Conservation (phyloP, 2,113 vertebrate species). For the Leptobrachium leishanense region DNA sequence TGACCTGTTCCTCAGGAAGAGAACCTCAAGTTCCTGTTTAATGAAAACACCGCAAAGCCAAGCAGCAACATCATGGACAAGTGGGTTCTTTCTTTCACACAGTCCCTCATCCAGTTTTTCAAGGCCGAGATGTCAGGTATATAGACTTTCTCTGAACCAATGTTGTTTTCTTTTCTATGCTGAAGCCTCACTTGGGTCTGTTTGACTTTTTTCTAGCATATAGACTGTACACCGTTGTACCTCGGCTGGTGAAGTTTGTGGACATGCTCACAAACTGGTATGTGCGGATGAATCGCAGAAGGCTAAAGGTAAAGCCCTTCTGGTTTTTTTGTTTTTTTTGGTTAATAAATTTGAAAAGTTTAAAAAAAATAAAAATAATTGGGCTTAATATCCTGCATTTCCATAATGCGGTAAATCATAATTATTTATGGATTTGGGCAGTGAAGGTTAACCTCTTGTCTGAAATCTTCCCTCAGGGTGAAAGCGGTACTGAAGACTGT, state of each 20-base stretch:
- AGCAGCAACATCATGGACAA: conserved; percentile 94
- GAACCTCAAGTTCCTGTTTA: conserved; percentile 81
- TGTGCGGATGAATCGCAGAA: conserved; percentile 90
- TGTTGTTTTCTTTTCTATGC: background rate
- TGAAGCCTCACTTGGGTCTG: no score
- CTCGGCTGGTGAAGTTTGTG: conserved; percentile 93
- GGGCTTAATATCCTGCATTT: no score
- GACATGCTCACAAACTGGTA: conserved; percentile 98
- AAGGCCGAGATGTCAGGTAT: conserved; percentile 90
- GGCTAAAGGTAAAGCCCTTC: conserved; percentile 82
- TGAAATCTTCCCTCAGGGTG: conserved; percentile 72
- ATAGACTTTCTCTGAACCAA: conserved; percentile 14
- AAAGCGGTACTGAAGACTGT: conserved; percentile 88
- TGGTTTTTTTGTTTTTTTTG: background rate
- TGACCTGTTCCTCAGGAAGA: conserved; percentile 76
- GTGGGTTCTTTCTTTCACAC: conserved; percentile 95
- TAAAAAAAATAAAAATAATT: no score
- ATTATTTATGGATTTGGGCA: background rate
- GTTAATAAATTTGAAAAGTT: background rate
- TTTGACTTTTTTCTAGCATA: conserved; percentile 72
- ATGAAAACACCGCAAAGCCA: conserved; percentile 75
- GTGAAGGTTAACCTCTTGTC: background rate
- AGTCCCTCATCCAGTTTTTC: conserved; percentile 92
- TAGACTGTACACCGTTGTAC: conserved; percentile 92
- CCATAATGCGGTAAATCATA: no score